Percentiles rank a stretch among this genome's conserved stretches.
phyloP scores from a whole-genome alignment of 2,888 invertebrate species.

The Pterostichus niger region DNA sequence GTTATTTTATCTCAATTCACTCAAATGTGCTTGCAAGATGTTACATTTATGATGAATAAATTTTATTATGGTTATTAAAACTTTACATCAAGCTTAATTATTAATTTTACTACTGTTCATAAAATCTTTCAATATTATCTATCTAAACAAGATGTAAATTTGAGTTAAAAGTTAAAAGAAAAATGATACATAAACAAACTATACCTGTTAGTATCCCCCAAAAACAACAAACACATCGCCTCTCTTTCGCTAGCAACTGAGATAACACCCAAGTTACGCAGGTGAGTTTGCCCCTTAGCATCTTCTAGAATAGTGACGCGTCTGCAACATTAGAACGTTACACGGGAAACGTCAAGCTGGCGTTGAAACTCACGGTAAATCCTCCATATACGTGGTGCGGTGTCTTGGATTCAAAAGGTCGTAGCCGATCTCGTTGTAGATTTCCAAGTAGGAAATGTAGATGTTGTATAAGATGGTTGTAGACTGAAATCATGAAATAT shows the following conservation, averaged over 20 bases:
- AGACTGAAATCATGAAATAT: too few species aligned
- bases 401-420: constrained; percentile 77
- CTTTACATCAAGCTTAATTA: too few species aligned
- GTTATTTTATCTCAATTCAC: too few species aligned
- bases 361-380: constrained; percentile 77
- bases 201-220: constrained; percentile 79
- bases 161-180: too few species aligned
- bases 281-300: constrained; percentile 76
- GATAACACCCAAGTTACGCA: constrained; percentile 78
- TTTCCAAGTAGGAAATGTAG: constrained; percentile 79
- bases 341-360: constrained; percentile 9
- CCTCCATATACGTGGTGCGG: constrained; percentile 75
- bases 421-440: constrained; percentile 80
- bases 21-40: too few species aligned
- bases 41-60: too few species aligned
- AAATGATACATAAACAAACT: too few species aligned
- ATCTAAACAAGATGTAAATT: too few species aligned
- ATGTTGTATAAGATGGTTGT: constrained; percentile 68
- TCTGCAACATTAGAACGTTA: constrained; percentile 71
- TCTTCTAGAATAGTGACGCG: constrained; percentile 77
- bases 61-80: too few species aligned
- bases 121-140: too few species aligned
- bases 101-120: too few species aligned
- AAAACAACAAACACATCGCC: constrained; percentile 78
- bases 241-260: constrained; percentile 77